phyloP scores from a whole-genome alignment of 2,113 vertebrate species.

The Xerus inauris region DNA sequence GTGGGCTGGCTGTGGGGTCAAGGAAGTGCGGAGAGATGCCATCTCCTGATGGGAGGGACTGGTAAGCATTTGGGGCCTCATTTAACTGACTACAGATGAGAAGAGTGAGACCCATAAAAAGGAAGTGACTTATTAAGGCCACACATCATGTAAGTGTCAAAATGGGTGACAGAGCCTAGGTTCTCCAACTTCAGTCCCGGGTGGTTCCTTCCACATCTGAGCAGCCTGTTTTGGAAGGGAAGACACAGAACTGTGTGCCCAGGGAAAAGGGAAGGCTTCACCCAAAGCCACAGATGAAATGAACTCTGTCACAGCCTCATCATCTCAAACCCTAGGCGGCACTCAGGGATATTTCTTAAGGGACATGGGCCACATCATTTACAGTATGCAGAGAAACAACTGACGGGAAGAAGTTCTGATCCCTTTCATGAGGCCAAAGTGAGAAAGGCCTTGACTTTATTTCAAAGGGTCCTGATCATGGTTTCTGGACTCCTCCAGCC shows the following conservation, averaged over 20 bases:
- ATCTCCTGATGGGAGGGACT: background rate
- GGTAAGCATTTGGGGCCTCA: background rate
- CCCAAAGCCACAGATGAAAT: background rate
- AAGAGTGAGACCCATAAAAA: background rate
- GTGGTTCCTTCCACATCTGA: background rate
- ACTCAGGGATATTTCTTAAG: background rate
- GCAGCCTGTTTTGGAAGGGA: background rate
- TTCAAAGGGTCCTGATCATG: background rate
- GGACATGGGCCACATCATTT: rapidly evolving
- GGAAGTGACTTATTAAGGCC: background rate
- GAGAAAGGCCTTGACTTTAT: background rate
- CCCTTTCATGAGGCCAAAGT: background rate
- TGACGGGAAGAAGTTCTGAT: background rate
- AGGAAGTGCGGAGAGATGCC: background rate
- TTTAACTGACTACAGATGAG: background rate
- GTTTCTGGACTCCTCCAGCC: background rate
- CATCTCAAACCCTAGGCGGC: background rate
- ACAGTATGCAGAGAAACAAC: background rate
- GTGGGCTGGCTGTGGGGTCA: background rate
- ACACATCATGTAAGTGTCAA: background rate
- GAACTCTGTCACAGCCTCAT: background rate
- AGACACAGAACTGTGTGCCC: background rate
- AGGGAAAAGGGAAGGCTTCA: background rate
- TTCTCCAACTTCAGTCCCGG: background rate
- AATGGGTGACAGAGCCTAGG: background rate